A percentile compares a stretch with the other conserved stretches of the same genome.
Evolutionary conservation across 2,113 vertebrate genomes (phyloP).

Genomic region (Corvus hawaiiensis): DNA sequence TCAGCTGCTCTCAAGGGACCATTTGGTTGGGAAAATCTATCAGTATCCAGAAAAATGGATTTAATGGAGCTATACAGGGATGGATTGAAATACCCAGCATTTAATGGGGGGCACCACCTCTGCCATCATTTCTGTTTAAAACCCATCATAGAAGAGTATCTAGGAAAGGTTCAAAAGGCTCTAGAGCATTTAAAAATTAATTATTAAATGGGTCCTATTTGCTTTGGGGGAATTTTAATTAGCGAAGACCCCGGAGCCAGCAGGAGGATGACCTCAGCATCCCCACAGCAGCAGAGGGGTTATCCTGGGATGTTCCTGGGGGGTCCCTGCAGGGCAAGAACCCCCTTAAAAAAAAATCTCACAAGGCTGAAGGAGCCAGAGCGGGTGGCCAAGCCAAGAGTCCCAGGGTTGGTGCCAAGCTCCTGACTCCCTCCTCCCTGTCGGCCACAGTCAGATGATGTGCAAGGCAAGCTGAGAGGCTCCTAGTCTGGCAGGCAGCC

Average conservation of each 20-base stretch:
- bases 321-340: not conserved
- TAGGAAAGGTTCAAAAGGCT: not conserved
- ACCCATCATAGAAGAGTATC: not conserved
- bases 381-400: constrained; percentile 30
- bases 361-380: not conserved
- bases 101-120: not conserved
- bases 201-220: not conserved
- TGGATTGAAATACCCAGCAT: not conserved
- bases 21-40: not conserved
- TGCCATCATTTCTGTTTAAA: not conserved
- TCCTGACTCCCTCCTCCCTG: not conserved
- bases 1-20: not conserved
- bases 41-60: not conserved
- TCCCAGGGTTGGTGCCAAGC: constrained; percentile 22
- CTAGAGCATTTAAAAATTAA: not conserved
- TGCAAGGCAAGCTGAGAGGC: constrained; percentile 71
- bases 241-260: not conserved
- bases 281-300: not conserved
- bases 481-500: constrained; percentile 81
- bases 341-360: not conserved
- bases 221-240: not conserved
- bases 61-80: not conserved
- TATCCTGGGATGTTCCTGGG: not conserved
- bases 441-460: constrained; percentile 73
- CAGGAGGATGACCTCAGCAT: not conserved